Evolutionary conservation across 2,888 invertebrate species (phyloP), one percentile per base, ranked within the genome.

Genomic region (Alloscopus bannaensis): DNA sequence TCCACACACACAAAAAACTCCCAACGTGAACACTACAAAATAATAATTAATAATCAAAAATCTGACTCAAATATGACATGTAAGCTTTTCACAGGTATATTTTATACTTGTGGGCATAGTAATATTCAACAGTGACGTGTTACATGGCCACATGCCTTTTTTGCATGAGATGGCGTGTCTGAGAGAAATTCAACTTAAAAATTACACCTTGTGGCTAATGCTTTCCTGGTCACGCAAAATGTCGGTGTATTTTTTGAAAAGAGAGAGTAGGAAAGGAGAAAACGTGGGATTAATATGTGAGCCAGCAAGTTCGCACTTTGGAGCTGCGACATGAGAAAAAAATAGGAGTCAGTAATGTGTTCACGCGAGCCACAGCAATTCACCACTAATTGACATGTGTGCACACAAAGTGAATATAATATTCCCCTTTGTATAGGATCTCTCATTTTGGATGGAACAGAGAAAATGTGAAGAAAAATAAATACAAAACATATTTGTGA

Each of bases 221-320:
- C 55, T 20, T 68, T 68, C 68, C 68, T 68, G 68, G 68, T 68
- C 68, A 68, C 68, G 68, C 68, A 55, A 68, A 68, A 68, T 24
- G 40, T 40, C 68, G 52, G 31, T 22, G 22, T 68, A 28, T 50
- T 65, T 29, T 8, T 6, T 59, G 8, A 11, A 24, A 26, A 2
- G 29, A 22, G 59, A 59, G 4, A 26, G 18, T 22, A 18, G 45
- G 45, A 18, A 45, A 45, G n/a, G 8, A 29, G 28, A 59, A 59
- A 26, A 59, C 3, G 29, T 55, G 24, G 4, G 18, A n/a, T 4
- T 20, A 59, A 26, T 20, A 59, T 28, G 4, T 28, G 16, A 52
- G 16, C 52, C 24, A 26, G 59, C 59, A 40, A 60, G 31, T 60
- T 60, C 42, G 36, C 62, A 62, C 62, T 62, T 62, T 60, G n/a